Evolutionary conservation across 2,797 vertebrate genomes (phyloP).

Genomic region (Pelobates cultripes): DNA sequence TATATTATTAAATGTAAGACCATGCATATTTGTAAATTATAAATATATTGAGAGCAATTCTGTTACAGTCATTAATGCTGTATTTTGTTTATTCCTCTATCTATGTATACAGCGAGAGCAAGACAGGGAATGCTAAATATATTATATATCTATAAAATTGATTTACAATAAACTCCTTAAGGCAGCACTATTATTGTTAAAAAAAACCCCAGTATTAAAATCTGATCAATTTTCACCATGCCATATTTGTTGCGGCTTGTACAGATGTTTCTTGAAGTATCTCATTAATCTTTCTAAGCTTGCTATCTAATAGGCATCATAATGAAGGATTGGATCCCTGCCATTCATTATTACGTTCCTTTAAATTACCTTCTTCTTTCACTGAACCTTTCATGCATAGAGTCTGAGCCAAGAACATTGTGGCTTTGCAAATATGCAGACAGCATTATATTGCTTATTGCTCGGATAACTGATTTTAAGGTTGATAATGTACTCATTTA

Average conservation of each 20-base stretch:
- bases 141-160: not conserved
- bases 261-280: slow-evolving; percentile 2
- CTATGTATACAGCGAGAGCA: too few relatives aligned
- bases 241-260: not conserved
- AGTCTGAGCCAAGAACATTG: not conserved
- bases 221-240: not conserved
- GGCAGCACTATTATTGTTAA: not conserved
- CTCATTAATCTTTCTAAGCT: not conserved
- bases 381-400: not conserved
- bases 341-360: not conserved
- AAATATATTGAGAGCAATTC: too few relatives aligned
- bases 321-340: not conserved
- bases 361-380: not conserved
- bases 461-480: not conserved
- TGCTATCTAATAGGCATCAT: not conserved
- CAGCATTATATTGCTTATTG: not conserved
- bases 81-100: too few relatives aligned
- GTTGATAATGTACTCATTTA: not conserved
- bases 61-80: too few relatives aligned
- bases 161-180: not conserved
- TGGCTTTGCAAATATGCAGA: not conserved
- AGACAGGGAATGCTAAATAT: too few relatives aligned
- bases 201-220: not conserved
- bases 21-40: too few relatives aligned
- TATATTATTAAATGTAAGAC: too few relatives aligned